Percentiles rank a stretch among this genome's conserved stretches.
Conservation (phyloP, 2,888 invertebrate genomes). For the Hecatera dysodea region DNA sequence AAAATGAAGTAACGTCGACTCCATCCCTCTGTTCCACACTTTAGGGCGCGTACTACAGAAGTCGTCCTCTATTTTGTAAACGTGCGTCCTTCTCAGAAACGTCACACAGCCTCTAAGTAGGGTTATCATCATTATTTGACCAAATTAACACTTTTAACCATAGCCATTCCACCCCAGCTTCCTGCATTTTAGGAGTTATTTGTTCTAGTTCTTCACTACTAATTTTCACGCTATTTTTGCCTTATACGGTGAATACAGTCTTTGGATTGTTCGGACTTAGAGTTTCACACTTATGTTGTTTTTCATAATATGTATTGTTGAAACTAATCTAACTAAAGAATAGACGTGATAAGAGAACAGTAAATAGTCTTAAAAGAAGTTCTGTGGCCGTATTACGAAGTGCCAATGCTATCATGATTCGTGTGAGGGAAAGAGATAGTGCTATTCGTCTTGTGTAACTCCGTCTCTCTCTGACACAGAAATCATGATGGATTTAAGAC, state of each 20-base stretch:
- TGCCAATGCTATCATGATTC: too few relatives aligned
- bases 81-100: slow-evolving; percentile 86
- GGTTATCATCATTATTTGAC: slow-evolving; percentile 87
- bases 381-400: too few relatives aligned
- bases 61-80: slow-evolving; percentile 83
- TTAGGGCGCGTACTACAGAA: slow-evolving; percentile 84
- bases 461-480: too few relatives aligned
- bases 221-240: slow-evolving; percentile 48
- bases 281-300: not conserved
- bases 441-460: too few relatives aligned
- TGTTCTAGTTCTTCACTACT: slow-evolving; percentile 39
- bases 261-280: not conserved
- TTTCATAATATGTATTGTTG: not conserved
- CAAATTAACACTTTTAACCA: slow-evolving; percentile 88
- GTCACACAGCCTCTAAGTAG: slow-evolving; percentile 86
- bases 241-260: slow-evolving; percentile 20
- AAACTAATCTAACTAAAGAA: not conserved
- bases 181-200: slow-evolving; percentile 67
- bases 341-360: not conserved
- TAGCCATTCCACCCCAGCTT: slow-evolving; percentile 65
- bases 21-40: slow-evolving; percentile 58
- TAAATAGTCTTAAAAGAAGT: not conserved
- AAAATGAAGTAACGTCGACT: slow-evolving; percentile 51
- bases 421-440: too few relatives aligned
- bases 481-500: too few relatives aligned